A percentile compares a stretch with the other conserved stretches of the same genome.
Evolutionary conservation across 2,888 invertebrate genomes (phyloP).

Genomic region (Phaedon cochleariae): DNA sequence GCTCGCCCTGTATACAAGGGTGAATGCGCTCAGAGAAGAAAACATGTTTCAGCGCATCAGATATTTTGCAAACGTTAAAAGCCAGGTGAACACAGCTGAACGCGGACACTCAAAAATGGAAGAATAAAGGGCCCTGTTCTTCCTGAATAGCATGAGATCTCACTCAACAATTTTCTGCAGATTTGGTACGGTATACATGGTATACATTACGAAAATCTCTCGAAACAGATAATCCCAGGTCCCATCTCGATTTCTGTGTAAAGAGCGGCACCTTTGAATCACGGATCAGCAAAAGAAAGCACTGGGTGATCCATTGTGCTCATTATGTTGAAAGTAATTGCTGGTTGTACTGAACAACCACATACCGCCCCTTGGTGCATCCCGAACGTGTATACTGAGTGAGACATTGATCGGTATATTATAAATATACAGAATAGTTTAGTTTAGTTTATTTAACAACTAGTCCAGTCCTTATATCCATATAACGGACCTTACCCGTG

Average conservation of each 20-base stretch:
- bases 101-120: neutral
- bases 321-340: conserved; percentile 48
- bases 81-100: neutral
- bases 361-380: conserved; percentile 39
- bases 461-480: too few species aligned
- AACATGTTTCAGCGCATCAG: neutral
- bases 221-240: conserved; percentile 32
- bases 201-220: conserved; percentile 36
- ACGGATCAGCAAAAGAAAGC: conserved; percentile 40
- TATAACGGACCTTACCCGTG: too few species aligned
- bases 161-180: conserved; percentile 19
- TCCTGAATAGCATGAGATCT: conserved; percentile 2
- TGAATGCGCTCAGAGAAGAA: neutral
- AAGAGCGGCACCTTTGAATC: conserved; percentile 38
- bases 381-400: conserved; percentile 8
- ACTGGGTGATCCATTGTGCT: conserved; percentile 43
- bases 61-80: neutral
- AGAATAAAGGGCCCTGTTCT: neutral
- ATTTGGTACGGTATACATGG: conserved; percentile 31
- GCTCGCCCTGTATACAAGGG: neutral
- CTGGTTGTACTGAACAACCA: conserved; percentile 42
- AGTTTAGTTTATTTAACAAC: too few species aligned
- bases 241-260: conserved; percentile 39
- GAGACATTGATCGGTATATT: neutral
- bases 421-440: too few species aligned